These are phyloP conservation scores for Cephus pygmeus DNA, from an alignment of 2,888 invertebrate genomes.

Conservation along the genomic window DNA sequence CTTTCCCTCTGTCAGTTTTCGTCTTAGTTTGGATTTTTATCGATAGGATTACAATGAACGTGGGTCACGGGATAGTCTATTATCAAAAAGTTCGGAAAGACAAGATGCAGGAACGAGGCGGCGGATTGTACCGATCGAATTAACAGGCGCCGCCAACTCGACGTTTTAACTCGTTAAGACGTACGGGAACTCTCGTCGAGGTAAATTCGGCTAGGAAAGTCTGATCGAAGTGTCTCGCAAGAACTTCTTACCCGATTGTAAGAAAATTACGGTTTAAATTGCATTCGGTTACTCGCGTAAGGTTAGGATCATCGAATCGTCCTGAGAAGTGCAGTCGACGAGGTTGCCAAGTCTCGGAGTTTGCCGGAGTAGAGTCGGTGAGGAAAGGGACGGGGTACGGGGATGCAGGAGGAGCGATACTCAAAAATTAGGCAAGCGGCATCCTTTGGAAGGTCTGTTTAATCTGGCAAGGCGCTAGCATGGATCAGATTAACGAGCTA, in stretches of 20 bases:
- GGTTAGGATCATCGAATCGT: not conserved
- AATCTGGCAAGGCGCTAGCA: conserved; percentile 44
- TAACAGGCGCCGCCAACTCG: not conserved
- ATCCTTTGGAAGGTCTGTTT: not conserved
- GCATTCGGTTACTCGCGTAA: not conserved
- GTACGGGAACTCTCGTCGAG: not conserved
- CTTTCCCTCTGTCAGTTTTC: not conserved
- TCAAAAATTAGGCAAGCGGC: not conserved
- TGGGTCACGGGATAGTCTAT: not conserved
- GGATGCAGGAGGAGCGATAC: not conserved
- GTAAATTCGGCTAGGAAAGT: not conserved
- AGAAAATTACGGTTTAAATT: not conserved
- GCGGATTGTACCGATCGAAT: not conserved
- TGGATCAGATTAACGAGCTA: conserved; percentile 56
- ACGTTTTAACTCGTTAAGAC: not conserved
- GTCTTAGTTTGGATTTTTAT: not conserved
- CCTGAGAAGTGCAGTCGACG: not conserved
- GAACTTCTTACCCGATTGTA: not conserved
- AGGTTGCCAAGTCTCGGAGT: not conserved
- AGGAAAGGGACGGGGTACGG: not conserved
- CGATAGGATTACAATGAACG: not conserved
- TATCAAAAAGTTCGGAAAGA: not conserved
- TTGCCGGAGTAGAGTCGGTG: not conserved
- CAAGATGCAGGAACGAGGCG: not conserved
- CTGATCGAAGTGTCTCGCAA: not conserved